Evolutionary conservation across 35 echinoderm and acorn worm species (phyloP).

Genomic region (Lytechinus pictus): DNA sequence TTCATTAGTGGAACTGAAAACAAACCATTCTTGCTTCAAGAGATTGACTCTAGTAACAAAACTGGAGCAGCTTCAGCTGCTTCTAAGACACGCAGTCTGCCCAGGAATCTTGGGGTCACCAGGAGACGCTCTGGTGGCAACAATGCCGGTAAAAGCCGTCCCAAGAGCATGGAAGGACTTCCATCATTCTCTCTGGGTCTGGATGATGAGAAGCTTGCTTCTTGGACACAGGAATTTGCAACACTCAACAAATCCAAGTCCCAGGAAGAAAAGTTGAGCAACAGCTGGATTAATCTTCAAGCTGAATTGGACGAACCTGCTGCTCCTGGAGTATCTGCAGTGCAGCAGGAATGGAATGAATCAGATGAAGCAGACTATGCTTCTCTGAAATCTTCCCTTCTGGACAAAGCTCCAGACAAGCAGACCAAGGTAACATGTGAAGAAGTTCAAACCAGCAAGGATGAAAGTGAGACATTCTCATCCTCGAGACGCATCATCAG

Average conservation of each 20-base stretch:
- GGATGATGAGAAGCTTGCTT: background rate
- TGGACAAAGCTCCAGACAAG: constrained; percentile 34
- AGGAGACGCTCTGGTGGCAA: background rate
- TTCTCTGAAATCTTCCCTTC: constrained; percentile 48
- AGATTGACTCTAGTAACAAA: constrained; percentile 26
- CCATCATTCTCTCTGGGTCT: background rate
- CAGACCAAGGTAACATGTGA: constrained; percentile 60
- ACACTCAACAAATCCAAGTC: constrained; percentile 22
- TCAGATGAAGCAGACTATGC: constrained; percentile 16
- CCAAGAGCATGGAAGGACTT: constrained; percentile 53
- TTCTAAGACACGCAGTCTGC: constrained; percentile 40
- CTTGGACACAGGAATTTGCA: background rate
- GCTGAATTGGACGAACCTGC: background rate
- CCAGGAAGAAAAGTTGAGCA: constrained; percentile 1
- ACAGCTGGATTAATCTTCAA: background rate
- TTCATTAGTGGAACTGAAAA: constrained; percentile 45
- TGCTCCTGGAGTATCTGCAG: background rate
- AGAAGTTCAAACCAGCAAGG: constrained; percentile 34
- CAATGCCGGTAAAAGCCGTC: constrained; percentile 22
- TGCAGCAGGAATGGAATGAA: constrained; percentile 32
- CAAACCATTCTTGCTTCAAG: constrained; percentile 48
- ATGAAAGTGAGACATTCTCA: constrained; percentile 13
- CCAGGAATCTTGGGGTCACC: constrained; percentile 28
- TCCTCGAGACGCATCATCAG: constrained; percentile 52
- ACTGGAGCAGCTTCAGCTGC: background rate